phyloP scores from a whole-genome alignment of 2,888 invertebrate species.

The Iselma pallidipennis region DNA sequence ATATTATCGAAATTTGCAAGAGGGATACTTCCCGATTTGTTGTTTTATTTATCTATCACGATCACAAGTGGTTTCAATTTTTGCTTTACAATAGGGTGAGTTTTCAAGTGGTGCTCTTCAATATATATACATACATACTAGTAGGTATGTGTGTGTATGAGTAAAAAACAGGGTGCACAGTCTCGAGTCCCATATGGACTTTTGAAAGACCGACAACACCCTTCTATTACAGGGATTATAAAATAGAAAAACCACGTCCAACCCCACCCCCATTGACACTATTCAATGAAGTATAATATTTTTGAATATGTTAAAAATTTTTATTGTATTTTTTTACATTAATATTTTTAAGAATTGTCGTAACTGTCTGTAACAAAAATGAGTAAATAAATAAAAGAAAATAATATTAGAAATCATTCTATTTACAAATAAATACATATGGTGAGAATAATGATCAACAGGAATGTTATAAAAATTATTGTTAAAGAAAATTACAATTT shows the following conservation, averaged over 20 bases:
- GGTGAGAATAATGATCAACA: neutral
- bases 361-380: conserved; percentile 33
- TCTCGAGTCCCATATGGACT: conserved; percentile 41
- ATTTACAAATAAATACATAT: conserved; percentile 9
- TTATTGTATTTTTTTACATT: conserved; percentile 36
- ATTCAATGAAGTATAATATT: neutral
- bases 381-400: conserved; percentile 26
- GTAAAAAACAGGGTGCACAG: conserved; percentile 32
- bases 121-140: neutral
- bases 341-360: conserved; percentile 34
- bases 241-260: conserved; percentile 4
- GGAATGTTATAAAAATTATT: too few species aligned
- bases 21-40: conserved; percentile 18
- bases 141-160: neutral
- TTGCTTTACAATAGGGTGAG: conserved; percentile 34
- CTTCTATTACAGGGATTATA: neutral
- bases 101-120: conserved; percentile 21
- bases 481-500: conserved; percentile 12
- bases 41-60: conserved; percentile 44
- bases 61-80: conserved; percentile 37
- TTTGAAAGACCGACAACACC: conserved; percentile 16
- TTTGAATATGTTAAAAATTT: conserved; percentile 32
- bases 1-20: neutral
- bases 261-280: neutral
- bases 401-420: conserved; percentile 12